Evolutionary conservation across 2,113 vertebrate species (phyloP), one percentile per base, ranked within the genome.

Genomic region (Oenanthe melanoleuca): DNA sequence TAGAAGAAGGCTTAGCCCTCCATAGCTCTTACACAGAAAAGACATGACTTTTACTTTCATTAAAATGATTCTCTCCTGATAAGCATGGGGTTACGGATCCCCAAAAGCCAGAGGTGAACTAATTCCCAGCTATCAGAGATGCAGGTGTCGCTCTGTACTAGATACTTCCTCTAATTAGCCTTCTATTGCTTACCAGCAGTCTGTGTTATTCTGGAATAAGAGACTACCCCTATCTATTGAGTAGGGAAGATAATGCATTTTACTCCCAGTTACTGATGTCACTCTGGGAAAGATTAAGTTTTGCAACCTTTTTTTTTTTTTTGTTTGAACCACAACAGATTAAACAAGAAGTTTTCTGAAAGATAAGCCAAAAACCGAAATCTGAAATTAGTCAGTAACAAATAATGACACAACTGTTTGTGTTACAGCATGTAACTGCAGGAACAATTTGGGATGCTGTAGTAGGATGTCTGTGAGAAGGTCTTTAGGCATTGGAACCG

Each of bases 141-240:
- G 17, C 8, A 64, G 33, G 17, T 33, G 9, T 55, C 29, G 5
- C 6, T 74, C 14, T 52, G 1, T 28, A 8, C 18, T 45, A 23
- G 29, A 6, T 40, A 34, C 6, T 89, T 92, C 29, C 21, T 87
- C 31, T 50, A 55, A 55, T 10, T 65, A 50, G 12, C 12, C 4
- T 34, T 64, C 67, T 59, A 3, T 18, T 69, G 33, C 15, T 25
- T 40, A 61, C 13, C 5, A 44, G 24, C 28, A 69, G 4, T 20
- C 34, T 0, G 1, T 8, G 45, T 55, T 0, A 0, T 49, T 40
- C 28, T 45, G 53, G 24, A 12, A 42, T 23, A 55, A 45, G 15
- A 66, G 9, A 37, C 40, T 73, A 56, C 2, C 5, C 23, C 18
- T 55, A 15, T 20, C 8, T 59, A 7, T 24, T 61, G 9, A 55